Evolutionary conservation across 2,888 invertebrate genomes (phyloP).

Genomic region (Drosophila buzzatii): DNA sequence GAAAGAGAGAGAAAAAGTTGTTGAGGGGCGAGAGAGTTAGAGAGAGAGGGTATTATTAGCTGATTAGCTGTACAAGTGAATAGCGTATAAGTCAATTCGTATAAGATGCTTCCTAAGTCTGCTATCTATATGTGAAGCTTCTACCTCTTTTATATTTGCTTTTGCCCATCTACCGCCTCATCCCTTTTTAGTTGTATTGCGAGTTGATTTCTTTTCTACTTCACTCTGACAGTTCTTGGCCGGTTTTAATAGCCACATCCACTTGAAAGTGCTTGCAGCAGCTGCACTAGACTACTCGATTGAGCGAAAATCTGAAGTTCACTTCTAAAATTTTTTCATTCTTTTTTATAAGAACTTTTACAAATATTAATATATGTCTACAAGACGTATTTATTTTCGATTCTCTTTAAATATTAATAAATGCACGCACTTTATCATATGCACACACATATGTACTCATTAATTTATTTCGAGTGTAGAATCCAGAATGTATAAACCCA

Average conservation of each 20-base stretch:
- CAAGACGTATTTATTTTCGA: slow-evolving; percentile 28
- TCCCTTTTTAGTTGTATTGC: slow-evolving; percentile 65
- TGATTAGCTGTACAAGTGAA: slow-evolving; percentile 22
- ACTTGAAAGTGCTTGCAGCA: slow-evolving; percentile 50
- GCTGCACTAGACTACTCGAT: slow-evolving; percentile 68
- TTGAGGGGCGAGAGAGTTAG: background rate
- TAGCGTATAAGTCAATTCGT: background rate
- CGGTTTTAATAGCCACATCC: slow-evolving; percentile 68
- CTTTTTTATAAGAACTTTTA: slow-evolving; percentile 3
- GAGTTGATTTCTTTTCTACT: slow-evolving; percentile 65
- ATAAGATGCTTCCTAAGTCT: slow-evolving; percentile 1
- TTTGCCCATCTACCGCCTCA: slow-evolving; percentile 30
- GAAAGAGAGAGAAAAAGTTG: background rate
- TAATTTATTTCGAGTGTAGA: background rate
- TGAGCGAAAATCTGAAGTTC: slow-evolving; percentile 58
- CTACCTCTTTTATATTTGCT: slow-evolving; percentile 9
- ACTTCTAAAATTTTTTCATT: slow-evolving; percentile 29
- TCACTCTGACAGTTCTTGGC: slow-evolving; percentile 69
- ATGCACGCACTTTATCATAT: slow-evolving; percentile 15
- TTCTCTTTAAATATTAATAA: slow-evolving; percentile 9
- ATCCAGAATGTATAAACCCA: background rate
- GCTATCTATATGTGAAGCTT: background rate
- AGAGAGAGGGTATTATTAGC: background rate
- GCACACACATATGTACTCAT: slow-evolving; percentile 3
- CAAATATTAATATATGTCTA: slow-evolving; percentile 1